Evolutionary conservation across 2,113 vertebrate genomes (phyloP).

Genomic region (Ailurus styani): DNA sequence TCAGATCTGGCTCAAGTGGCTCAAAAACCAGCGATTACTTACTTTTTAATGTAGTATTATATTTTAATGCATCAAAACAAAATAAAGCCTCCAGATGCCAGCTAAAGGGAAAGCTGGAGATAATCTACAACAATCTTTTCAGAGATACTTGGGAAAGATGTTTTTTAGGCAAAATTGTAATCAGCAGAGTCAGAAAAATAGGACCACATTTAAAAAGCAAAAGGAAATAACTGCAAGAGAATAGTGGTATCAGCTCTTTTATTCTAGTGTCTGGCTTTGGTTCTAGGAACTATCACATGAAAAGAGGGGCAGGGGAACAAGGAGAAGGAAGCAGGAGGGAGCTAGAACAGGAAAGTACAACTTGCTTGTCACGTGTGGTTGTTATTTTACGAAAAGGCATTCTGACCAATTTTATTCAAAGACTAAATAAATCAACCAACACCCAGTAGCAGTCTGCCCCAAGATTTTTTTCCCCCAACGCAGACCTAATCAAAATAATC

Average conservation of each 20-base stretch:
- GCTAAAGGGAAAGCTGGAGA: not conserved
- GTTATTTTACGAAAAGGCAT: conserved; percentile 47
- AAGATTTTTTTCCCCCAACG: not conserved
- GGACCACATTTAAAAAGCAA: not conserved
- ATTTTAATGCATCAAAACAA: not conserved
- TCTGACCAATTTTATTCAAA: conserved; percentile 46
- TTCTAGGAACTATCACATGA: conserved; percentile 11
- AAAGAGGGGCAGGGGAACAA: not conserved
- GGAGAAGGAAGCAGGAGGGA: not conserved
- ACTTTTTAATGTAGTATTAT: not conserved
- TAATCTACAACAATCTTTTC: conserved; percentile 7
- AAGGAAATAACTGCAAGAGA: conserved; percentile 8
- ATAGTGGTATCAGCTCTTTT: not conserved
- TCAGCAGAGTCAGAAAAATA: not conserved
- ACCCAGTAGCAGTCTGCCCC: not conserved
- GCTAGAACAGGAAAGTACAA: not conserved
- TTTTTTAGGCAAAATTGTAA: conserved; percentile 35
- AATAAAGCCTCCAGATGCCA: not conserved
- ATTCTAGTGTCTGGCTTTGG: not conserved
- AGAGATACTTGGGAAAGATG: not conserved
- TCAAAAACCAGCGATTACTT: not conserved
- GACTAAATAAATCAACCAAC: conserved; percentile 13
- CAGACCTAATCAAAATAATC: conserved; percentile 36
- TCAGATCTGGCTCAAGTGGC: not conserved
- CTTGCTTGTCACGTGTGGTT: not conserved